A percentile compares a stretch with the other conserved stretches of the same genome.
Conservation (phyloP, 2,113 vertebrate species). For the Corythoichthys intestinalis region DNA sequence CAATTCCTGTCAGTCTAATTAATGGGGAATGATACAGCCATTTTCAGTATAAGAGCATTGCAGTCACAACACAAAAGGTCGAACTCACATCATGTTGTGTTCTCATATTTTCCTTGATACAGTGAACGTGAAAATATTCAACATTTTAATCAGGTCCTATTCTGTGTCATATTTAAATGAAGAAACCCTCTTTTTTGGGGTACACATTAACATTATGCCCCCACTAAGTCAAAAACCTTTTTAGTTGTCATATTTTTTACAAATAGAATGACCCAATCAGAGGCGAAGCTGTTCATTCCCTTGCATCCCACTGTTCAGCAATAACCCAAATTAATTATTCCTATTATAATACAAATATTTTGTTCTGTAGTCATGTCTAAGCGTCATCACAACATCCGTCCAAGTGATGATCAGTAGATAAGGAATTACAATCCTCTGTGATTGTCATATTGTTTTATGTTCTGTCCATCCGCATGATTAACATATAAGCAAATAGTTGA, state of each 20-base stretch:
- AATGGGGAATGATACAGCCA: slow-evolving; percentile 81
- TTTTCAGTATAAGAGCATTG: not conserved
- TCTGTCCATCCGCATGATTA: slow-evolving; percentile 53
- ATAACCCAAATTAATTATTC: slow-evolving; percentile 35
- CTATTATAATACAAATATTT: slow-evolving; percentile 32
- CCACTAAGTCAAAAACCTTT: too few species aligned
- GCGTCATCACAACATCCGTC: slow-evolving; percentile 48
- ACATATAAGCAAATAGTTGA: slow-evolving; percentile 29
- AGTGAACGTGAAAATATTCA: not conserved
- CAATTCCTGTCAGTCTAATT: slow-evolving; percentile 73
- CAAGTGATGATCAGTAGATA: slow-evolving; percentile 9
- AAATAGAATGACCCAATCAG: not conserved
- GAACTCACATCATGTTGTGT: not conserved
- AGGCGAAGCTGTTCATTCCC: slow-evolving; percentile 67
- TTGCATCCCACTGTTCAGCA: slow-evolving; percentile 58
- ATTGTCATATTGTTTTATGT: slow-evolving; percentile 50
- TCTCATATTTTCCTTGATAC: not conserved
- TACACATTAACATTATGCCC: not conserved
- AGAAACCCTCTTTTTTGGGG: not conserved
- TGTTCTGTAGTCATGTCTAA: slow-evolving; percentile 12
- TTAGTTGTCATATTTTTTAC: not conserved
- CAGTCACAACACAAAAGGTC: not conserved
- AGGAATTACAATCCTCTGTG: slow-evolving; percentile 59
- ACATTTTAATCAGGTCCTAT: not conserved
- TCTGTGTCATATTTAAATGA: not conserved